Evolutionary conservation across 2,113 vertebrate species (phyloP).

Genomic region (Gallinago jamesoni): DNA sequence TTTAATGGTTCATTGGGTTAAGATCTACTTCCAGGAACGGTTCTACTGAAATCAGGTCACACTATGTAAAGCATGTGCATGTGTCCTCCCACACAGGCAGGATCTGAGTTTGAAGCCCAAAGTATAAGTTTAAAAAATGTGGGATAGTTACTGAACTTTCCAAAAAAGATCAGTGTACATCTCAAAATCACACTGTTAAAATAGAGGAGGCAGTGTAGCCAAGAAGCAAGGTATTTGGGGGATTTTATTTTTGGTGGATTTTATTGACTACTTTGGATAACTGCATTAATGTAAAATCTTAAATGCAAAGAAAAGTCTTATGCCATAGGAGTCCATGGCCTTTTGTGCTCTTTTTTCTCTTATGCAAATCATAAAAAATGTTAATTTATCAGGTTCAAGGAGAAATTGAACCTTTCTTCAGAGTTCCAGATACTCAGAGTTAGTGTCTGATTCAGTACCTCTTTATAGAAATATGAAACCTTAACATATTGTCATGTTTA

Average conservation of each 20-base stretch:
- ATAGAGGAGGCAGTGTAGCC: neutral
- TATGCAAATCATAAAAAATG: neutral
- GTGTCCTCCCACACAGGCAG: neutral
- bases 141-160: neutral
- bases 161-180: neutral
- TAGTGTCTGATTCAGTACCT: neutral
- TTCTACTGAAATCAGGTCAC: neutral
- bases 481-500: neutral
- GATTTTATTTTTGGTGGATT: neutral
- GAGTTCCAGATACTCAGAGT: neutral
- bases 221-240: too few relatives aligned
- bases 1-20: neutral
- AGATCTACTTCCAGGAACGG: neutral
- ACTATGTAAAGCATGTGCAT: fast-evolving
- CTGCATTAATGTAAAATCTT: neutral
- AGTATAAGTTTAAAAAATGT: neutral
- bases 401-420: neutral
- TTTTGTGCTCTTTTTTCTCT: neutral
- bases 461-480: neutral
- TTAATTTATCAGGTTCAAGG: neutral
- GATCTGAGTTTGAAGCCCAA: neutral
- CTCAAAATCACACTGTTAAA: neutral
- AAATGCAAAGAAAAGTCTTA: neutral
- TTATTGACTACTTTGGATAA: neutral
- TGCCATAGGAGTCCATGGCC: neutral